phyloP scores from a whole-genome alignment of 2,888 invertebrate species.

The Sinotaia quadrata region DNA sequence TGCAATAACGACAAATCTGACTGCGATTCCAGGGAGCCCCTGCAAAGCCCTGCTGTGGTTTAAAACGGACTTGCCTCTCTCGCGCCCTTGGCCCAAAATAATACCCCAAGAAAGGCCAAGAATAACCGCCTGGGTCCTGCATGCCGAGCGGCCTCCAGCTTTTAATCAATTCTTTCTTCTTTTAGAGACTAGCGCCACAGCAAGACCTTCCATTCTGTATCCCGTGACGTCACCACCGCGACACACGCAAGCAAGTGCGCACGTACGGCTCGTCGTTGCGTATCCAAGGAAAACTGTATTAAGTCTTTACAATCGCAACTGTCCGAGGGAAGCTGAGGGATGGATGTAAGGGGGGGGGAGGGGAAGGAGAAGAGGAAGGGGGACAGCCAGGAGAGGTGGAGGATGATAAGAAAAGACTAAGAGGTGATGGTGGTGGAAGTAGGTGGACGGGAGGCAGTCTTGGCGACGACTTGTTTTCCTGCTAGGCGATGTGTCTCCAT shows the following conservation, averaged over 20 bases:
- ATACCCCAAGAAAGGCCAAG: background rate
- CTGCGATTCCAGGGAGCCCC: no score
- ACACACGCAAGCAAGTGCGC: background rate
- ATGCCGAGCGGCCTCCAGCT: background rate
- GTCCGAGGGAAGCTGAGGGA: background rate
- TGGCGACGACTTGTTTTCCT: background rate
- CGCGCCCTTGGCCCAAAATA: no score
- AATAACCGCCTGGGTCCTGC: background rate
- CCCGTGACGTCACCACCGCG: constrained; percentile 4
- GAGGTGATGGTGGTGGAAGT: no score
- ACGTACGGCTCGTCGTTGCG: background rate
- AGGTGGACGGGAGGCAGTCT: no score
- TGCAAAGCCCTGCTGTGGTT: no score
- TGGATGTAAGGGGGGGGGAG: background rate
- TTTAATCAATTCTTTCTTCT: background rate
- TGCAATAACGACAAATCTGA: no score
- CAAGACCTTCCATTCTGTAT: background rate
- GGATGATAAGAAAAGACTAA: background rate
- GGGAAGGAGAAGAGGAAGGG: background rate
- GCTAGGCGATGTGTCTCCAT: background rate
- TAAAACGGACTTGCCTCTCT: no score
- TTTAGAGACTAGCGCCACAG: background rate
- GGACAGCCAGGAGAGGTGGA: background rate
- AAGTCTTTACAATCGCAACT: background rate
- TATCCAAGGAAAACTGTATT: background rate